Evolutionary conservation across 2,797 vertebrate genomes (phyloP).

Genomic region (Sternarchorhynchus goeldii): DNA sequence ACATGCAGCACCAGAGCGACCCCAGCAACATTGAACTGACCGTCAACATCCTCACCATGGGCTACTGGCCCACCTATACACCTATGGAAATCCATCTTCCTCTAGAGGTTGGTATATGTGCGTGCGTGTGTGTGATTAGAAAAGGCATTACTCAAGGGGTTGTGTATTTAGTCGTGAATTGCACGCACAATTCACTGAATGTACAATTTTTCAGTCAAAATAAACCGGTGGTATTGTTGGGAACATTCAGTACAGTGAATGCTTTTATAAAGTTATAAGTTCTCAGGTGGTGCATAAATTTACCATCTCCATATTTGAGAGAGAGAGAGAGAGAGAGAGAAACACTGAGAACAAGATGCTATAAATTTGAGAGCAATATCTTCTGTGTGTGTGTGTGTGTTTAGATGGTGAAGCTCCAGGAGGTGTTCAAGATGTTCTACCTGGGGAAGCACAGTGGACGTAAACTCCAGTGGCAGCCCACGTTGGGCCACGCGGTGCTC

Average conservation of each 20-base stretch:
- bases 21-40: slow-evolving; percentile 98
- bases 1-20: slow-evolving; percentile 99
- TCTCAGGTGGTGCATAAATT: too few relatives aligned
- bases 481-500: slow-evolving; percentile 94
- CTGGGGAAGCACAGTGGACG: slow-evolving; percentile 97
- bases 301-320: too few relatives aligned
- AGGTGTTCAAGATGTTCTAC: slow-evolving; percentile 99
- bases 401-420: slow-evolving; percentile 97
- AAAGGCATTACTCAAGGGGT: neutral
- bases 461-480: slow-evolving; percentile 98
- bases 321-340: too few relatives aligned
- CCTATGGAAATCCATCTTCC: slow-evolving; percentile 98
- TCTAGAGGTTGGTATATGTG: slow-evolving; percentile 79
- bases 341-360: slow-evolving; percentile 77
- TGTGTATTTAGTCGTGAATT: too few relatives aligned
- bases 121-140: neutral
- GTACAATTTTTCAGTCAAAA: too few relatives aligned
- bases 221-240: too few relatives aligned
- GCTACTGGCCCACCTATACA: slow-evolving; percentile 97
- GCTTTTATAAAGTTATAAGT: too few relatives aligned
- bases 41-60: slow-evolving; percentile 99
- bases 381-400: slow-evolving; percentile 59
- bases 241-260: too few relatives aligned
- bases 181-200: too few relatives aligned
- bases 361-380: slow-evolving; percentile 63